Conservation (phyloP, 2,113 vertebrate species). For the Erpornis zantholeuca region DNA sequence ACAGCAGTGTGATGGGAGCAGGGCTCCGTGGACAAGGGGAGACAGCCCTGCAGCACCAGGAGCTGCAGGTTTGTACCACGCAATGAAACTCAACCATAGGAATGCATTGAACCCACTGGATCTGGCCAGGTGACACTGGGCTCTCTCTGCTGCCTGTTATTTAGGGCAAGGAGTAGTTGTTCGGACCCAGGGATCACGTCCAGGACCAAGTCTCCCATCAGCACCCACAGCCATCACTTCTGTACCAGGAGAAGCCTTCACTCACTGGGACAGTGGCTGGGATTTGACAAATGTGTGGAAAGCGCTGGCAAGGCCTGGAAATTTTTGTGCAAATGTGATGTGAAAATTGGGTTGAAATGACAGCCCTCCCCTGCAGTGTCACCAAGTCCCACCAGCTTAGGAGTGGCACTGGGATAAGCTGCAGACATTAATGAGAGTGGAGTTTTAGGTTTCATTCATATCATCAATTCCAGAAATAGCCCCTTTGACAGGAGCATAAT, state of each 20-base stretch:
- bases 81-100: not conserved
- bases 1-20: fast-evolving
- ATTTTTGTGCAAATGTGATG: conserved; percentile 17
- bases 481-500: conserved; percentile 53
- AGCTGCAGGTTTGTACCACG: not conserved
- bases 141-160: not conserved
- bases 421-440: conserved; percentile 48
- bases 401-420: conserved; percentile 44
- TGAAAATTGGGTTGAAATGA: conserved; percentile 58
- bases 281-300: not conserved
- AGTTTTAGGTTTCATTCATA: conserved; percentile 59
- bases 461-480: conserved; percentile 63
- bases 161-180: fast-evolving
- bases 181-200: not conserved
- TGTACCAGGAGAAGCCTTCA: not conserved
- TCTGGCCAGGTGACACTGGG: not conserved
- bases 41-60: not conserved
- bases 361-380: conserved; percentile 50
- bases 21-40: fast-evolving
- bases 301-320: not conserved
- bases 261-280: not conserved
- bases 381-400: conserved; percentile 33
- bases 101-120: not conserved
- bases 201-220: not conserved
- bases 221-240: not conserved